A percentile compares a stretch with the other conserved stretches of the same genome.
These are phyloP conservation scores for Delichon dasypus DNA, from an alignment of 2,797 vertebrate genomes.

Conservation along the genomic window DNA sequence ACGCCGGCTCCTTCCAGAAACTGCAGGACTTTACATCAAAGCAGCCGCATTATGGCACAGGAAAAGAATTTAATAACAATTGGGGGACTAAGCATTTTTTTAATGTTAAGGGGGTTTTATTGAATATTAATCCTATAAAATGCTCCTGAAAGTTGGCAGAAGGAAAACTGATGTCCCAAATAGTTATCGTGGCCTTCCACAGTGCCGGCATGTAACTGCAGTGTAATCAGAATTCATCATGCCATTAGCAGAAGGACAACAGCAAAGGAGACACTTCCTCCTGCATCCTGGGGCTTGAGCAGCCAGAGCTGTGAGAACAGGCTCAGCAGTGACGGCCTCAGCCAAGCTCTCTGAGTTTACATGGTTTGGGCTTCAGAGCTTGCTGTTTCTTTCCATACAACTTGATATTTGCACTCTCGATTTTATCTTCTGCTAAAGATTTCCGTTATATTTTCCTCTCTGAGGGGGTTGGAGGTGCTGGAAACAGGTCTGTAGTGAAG, in stretches of 20 bases:
- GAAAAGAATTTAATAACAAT: conserved; percentile 76
- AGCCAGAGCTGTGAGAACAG: not conserved
- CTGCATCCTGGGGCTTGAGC: conserved; percentile 27
- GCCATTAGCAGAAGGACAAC: conserved; percentile 62
- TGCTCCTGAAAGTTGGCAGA: conserved; percentile 63
- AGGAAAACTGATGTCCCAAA: conserved; percentile 60
- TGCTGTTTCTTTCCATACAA: conserved; percentile 25
- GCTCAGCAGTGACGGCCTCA: not conserved
- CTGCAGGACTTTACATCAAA: conserved; percentile 77
- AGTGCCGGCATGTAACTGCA: not conserved
- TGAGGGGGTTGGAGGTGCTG: not conserved
- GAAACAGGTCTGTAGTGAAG: conserved; percentile 33
- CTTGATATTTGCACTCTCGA: not conserved
- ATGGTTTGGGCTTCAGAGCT: not conserved
- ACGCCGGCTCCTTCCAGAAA: conserved; percentile 69
- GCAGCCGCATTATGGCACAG: conserved; percentile 66
- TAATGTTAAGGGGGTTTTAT: conserved; percentile 69
- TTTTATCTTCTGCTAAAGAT: conserved; percentile 39
- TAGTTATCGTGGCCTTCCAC: conserved; percentile 32
- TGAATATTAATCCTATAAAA: conserved; percentile 71
- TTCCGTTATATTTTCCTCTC: not conserved
- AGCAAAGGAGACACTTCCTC: conserved; percentile 63
- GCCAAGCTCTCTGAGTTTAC: not conserved
- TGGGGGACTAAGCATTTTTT: conserved; percentile 73
- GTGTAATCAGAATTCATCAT: conserved; percentile 47